Base-by-base conservation (phyloP, 1,140 invertebrate species). In the Achroia grisella region DNA sequence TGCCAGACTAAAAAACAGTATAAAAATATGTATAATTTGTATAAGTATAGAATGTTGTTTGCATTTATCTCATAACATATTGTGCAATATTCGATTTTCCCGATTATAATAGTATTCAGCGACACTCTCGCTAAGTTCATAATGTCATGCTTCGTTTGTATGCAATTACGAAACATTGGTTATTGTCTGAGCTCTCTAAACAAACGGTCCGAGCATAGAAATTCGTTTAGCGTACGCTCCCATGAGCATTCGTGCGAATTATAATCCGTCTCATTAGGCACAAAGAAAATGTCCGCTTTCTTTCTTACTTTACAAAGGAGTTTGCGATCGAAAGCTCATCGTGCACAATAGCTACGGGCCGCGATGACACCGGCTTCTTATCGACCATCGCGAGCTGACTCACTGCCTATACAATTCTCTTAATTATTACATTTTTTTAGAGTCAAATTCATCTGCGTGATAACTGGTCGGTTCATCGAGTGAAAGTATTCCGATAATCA, bases 401-500 rank as follows among this genome's bases (percentile, higher is more conserved):
- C 74, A 80, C 66, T 56, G 60, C 35, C 59, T 58, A 68, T 71
- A 78, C 64, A 78, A 78, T 77, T 58, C 65, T 71, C 62, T 70
- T 77, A 78, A 83, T 82, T 76, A 82, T 73, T 70, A 65, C 73
- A 71, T 79, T 80, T 78, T 52, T 75, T 70, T 62, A 40, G 72
- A 71, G 60, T 60, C 63, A 71, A 76, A 70, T 51, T 61, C 65
- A 71, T 66, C 65, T 52, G 56, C 62, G 48, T 48, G 49, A 63
- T 67, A 69, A 72, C 70, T 50, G 52, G 47, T 55, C 48, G 58
- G 46, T 23, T 6, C 17, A 10, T 57, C 48, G 54, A 79, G 79
- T 81, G 79, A 83, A 83, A 83, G 79, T 83, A 78, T 77, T 74
- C 74, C 44, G 52, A 62, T 73, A 71, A 73, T 74, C 68, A 74